Conservation (phyloP, 2,888 invertebrate species). For the Eugnorisma glareosa region DNA sequence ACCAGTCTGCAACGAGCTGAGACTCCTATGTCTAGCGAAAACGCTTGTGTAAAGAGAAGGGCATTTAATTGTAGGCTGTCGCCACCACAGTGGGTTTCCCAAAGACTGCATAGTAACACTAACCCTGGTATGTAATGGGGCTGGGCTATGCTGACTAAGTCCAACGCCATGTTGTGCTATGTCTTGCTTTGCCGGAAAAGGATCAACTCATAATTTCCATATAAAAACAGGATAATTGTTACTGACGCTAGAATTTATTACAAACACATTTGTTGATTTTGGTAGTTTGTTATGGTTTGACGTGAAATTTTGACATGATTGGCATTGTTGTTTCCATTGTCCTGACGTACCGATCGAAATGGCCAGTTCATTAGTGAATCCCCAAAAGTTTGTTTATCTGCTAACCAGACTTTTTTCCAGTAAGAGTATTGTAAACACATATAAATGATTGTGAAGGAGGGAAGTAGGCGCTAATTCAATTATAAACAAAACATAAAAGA, state of each 20-base stretch:
- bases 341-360: background rate
- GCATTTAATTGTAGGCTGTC: background rate
- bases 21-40: constrained; percentile 1
- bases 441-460: too few species aligned
- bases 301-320: constrained; percentile 55
- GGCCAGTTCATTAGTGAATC: constrained; percentile 26
- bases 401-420: background rate
- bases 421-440: too few species aligned
- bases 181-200: constrained; percentile 53
- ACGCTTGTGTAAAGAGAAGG: constrained; percentile 1
- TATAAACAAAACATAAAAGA: constrained; percentile 8
- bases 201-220: constrained; percentile 76
- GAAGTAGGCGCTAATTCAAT: background rate
- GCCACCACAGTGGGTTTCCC: constrained; percentile 2
- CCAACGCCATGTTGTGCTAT: constrained; percentile 85
- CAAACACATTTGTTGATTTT: constrained; percentile 68
- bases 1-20: background rate
- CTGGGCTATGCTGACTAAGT: constrained; percentile 92
- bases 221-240: constrained; percentile 51
- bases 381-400: constrained; percentile 4
- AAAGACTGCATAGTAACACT: constrained; percentile 65
- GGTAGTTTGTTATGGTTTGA: constrained; percentile 60
- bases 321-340: constrained; percentile 40
- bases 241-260: constrained; percentile 49
- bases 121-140: constrained; percentile 95